Evolutionary conservation across 2,113 vertebrate genomes (phyloP), one percentile per base, ranked within the genome.

Genomic region (Pedionomus torquatus): DNA sequence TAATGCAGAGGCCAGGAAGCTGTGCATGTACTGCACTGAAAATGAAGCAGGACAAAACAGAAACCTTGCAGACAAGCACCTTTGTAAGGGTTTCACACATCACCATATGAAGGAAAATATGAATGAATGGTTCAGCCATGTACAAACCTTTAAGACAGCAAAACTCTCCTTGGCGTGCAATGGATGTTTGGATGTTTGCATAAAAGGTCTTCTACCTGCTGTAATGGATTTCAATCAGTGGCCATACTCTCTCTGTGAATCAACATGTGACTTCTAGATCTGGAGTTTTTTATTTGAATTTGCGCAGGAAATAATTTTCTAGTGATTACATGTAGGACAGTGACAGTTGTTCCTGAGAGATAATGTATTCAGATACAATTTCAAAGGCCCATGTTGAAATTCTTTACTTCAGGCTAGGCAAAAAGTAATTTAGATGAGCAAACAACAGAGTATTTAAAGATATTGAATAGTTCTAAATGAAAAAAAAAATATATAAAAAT

Each of bases 391-490:
- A 21, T 26, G 25, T 41, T 70, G 58, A 87, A 91, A 93, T 90
- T 87, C 51, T 37, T 52, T 46, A 70, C 31, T 91, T 87, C 54
- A 70, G 49, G 31, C 18, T 52, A 85, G 31, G 18, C 15, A 76
- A 68, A 84, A 95, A 64, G 11, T 80, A 79, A 92, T 86, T 94
- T 85, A 89, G n/a, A 83, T 75, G 51, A 39, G 37, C 17, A 96
- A 93, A 95, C 64, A 93, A 51, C 35, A 78, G 11, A 7, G 25
- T 72, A 70, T 90, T 94, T 87, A 85, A 89, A 52, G 44, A 87
- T 77, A 76, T 0, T 16, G 2, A 78, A 65, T 31, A 60, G n/a
- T 37, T 90, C 9, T 9, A 79, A 83, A 76, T 23, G 14, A 23
- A 54, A 75, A 33, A 30, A 23, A 58, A 78, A 71, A 11, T 41